Evolutionary conservation across 1,140 invertebrate genomes (phyloP).

Genomic region (Lineus longissimus): DNA sequence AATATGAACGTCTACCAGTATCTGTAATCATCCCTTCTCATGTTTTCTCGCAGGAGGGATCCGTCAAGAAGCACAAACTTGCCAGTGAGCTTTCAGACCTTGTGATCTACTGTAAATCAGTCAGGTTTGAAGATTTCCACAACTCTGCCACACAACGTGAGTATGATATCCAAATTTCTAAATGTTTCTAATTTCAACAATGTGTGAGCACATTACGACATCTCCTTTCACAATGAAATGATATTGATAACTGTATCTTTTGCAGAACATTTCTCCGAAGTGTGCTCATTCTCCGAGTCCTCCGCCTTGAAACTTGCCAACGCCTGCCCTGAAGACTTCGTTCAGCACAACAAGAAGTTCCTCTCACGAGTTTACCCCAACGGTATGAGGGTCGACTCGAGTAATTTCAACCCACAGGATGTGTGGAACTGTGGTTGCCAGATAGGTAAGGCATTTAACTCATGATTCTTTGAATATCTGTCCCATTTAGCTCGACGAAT

Average conservation of each 20-base stretch:
- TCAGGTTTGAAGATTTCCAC: slow-evolving; percentile 49
- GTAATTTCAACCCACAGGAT: slow-evolving; percentile 62
- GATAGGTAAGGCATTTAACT: slow-evolving; percentile 54
- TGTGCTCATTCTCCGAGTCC: slow-evolving; percentile 56
- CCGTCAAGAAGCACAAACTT: slow-evolving; percentile 44
- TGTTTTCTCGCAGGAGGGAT: slow-evolving; percentile 6
- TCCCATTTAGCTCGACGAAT: no score
- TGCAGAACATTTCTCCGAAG: slow-evolving; percentile 50
- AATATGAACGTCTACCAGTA: no score
- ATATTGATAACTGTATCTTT: no score
- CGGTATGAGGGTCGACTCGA: slow-evolving; percentile 58
- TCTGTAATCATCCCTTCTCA: neutral
- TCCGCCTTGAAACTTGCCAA: slow-evolving; percentile 54
- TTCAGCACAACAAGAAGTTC: slow-evolving; percentile 58
- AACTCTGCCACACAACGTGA: slow-evolving; percentile 38
- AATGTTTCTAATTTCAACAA: no score
- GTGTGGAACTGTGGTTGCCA: slow-evolving; percentile 62
- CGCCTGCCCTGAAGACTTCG: slow-evolving; percentile 56
- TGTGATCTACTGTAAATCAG: slow-evolving; percentile 44
- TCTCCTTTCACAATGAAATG: no score
- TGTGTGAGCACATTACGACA: no score
- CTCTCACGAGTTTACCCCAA: slow-evolving; percentile 59
- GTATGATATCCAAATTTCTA: slow-evolving; percentile 14
- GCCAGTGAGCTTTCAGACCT: slow-evolving; percentile 48
- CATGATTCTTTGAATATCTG: no score